Evolutionary conservation across 2,797 vertebrate species (phyloP), one percentile per base, ranked within the genome.

Genomic region (Orientallactaga sibirica): DNA sequence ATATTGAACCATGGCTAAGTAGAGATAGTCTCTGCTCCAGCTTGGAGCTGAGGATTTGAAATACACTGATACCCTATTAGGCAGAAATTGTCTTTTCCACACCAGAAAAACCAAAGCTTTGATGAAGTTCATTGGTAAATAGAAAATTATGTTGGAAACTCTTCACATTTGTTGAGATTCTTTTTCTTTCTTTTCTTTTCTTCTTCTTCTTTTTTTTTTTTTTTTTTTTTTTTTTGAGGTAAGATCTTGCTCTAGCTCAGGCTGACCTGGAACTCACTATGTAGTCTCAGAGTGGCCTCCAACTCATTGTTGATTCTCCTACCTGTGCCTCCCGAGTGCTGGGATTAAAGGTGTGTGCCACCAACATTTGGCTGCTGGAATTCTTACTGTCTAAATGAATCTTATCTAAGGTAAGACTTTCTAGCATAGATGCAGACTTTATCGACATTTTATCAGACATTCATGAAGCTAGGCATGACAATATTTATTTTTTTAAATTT

Each of bases 401-500:
- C 61, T 92, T 84, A 37, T 90, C 37, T 77, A 77, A 25, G 48
- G 0, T 88, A 52, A 93, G 70, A 82, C 62, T 92, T 85, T 81
- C 29, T 92, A 48, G 94, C 52, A 88, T 58, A 92, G 22, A 33
- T 84, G 19, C 25, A 22, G 87, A 82, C 29, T 79, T 95, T 15
- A 84, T 94, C 71, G 33, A 37, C 33, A 37, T 37, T 37, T 37
- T 37, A 37, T 37, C 64, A 89, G 37, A 90, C 68, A 52, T 90
- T 91, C 37, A 74, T 25, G 33, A 92, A 41, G 37, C 52, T 88
- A 93, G 43, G 24, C 43, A 24, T 64, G 55, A 29, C 73, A 62
- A 10, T 89, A 95, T 94, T 86, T 96, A 95, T 11, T 71, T 55
- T 29, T 87, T 96, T 81, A n/a, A 95, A 68, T 37, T 37, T 37